These are phyloP conservation scores for Acanthis flammea DNA, from an alignment of 2,797 vertebrate species.

Conservation along the genomic window DNA sequence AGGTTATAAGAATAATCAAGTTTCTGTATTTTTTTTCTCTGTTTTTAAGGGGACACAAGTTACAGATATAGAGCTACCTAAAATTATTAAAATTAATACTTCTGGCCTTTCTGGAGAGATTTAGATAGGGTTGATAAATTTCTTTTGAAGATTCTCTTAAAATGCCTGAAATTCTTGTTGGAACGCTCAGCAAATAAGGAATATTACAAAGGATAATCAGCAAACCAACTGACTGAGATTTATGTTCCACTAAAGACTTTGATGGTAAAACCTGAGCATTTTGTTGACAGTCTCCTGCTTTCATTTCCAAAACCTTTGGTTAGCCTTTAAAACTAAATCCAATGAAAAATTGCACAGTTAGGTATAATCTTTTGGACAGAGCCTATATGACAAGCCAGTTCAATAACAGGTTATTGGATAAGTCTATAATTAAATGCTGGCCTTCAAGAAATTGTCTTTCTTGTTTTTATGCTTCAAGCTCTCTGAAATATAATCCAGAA, in stretches of 20 bases:
- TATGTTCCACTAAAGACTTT: not conserved
- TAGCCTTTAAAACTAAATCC: conserved; percentile 29
- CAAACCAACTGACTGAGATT: not conserved
- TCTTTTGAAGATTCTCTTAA: not conserved
- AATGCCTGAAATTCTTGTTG: not conserved
- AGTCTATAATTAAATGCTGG: conserved; percentile 2
- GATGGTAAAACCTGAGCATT: not conserved
- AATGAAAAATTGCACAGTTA: conserved; percentile 27
- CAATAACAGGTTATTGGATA: conserved; percentile 47
- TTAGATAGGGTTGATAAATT: not conserved
- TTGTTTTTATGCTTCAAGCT: conserved; percentile 24
- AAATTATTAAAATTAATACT: not conserved
- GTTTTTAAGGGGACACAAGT: not conserved
- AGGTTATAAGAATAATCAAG: not conserved
- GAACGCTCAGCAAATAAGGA: not conserved
- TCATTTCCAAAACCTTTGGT: not conserved
- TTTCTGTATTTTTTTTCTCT: not conserved
- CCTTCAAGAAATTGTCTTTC: conserved; percentile 16
- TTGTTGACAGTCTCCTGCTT: not conserved
- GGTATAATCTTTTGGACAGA: conserved; percentile 20
- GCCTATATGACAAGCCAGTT: not conserved
- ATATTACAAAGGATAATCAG: not conserved
- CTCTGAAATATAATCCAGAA: conserved; percentile 33
- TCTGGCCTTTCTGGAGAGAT: not conserved
- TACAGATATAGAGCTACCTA: not conserved